phyloP scores from a whole-genome alignment of 2,888 invertebrate species.

The Caenorhabditis sp. region DNA sequence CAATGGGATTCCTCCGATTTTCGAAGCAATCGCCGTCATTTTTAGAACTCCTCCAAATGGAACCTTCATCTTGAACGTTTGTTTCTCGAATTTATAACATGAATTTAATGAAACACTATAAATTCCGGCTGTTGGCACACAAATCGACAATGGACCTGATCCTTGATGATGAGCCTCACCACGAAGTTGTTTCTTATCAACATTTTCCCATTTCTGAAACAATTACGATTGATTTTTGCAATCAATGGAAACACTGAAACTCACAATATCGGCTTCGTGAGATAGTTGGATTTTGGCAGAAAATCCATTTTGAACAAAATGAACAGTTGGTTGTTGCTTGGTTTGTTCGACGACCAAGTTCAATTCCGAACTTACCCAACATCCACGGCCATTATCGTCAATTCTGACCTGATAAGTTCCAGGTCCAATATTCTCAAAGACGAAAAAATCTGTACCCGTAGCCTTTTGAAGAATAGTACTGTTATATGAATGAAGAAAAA shows the following conservation, averaged over 20 bases:
- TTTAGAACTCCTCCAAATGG: constrained; percentile 33
- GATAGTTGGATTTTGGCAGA: constrained; percentile 72
- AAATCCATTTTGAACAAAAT: constrained; percentile 73
- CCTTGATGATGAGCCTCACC: constrained; percentile 34
- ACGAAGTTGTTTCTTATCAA: constrained; percentile 37
- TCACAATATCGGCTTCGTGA: constrained; percentile 65
- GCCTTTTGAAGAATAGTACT: constrained; percentile 34
- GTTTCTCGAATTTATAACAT: constrained; percentile 48
- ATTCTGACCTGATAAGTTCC: constrained; percentile 50
- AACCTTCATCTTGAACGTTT: constrained; percentile 38
- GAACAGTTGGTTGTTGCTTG: constrained; percentile 72
- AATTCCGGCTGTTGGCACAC: constrained; percentile 49
- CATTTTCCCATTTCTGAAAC: constrained; percentile 49
- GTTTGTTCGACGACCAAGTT: constrained; percentile 72
- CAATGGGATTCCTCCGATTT: constrained; percentile 37
- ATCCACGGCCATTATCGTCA: constrained; percentile 75
- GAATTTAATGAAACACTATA: constrained; percentile 45
- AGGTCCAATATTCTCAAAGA: constrained; percentile 53
- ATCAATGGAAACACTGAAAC: too few relatives aligned
- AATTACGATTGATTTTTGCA: too few relatives aligned
- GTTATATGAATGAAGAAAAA: constrained; percentile 32
- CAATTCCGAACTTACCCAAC: constrained; percentile 80
- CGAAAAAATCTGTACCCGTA: constrained; percentile 45
- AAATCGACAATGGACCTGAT: constrained; percentile 45
- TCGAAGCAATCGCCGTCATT: constrained; percentile 33